Evolutionary conservation across 2,888 invertebrate genomes (phyloP).

Genomic region (Drosophila rubida): DNA sequence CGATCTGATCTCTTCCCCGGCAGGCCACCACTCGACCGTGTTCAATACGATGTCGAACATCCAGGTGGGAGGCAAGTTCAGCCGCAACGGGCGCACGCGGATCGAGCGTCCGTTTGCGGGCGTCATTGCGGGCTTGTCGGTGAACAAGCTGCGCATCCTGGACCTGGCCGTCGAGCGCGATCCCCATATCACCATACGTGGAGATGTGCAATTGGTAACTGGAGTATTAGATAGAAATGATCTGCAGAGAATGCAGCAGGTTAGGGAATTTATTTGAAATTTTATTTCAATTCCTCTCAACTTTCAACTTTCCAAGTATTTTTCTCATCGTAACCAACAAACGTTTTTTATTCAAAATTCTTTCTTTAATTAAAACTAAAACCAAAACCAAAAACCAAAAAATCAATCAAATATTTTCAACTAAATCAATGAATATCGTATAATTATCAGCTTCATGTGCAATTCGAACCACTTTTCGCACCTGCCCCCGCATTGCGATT

Average conservation of each 20-base stretch:
- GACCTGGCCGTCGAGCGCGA: conserved; percentile 95
- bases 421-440: conserved; percentile 48
- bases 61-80: conserved; percentile 92
- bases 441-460: conserved; percentile 61
- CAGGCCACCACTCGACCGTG: conserved; percentile 93
- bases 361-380: conserved; percentile 71
- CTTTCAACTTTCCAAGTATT: conserved; percentile 84
- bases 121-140: conserved; percentile 94
- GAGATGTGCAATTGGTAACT: conserved; percentile 92
- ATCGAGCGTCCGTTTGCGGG: conserved; percentile 94
- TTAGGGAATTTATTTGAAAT: conserved; percentile 86
- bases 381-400: conserved; percentile 37
- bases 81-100: conserved; percentile 87
- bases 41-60: conserved; percentile 97
- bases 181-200: conserved; percentile 90
- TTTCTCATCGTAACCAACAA: conserved; percentile 80
- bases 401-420: conserved; percentile 28
- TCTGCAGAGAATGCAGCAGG: conserved; percentile 95
- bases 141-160: conserved; percentile 93
- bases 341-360: conserved; percentile 72
- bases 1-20: background rate
- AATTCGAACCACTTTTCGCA: conserved; percentile 68
- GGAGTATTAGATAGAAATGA: conserved; percentile 91
- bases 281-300: conserved; percentile 83
- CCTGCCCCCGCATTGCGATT: conserved; percentile 5